Evolutionary conservation across 2,888 invertebrate genomes (phyloP), one percentile per base, ranked within the genome.

Genomic region (Cantharis nigra): DNA sequence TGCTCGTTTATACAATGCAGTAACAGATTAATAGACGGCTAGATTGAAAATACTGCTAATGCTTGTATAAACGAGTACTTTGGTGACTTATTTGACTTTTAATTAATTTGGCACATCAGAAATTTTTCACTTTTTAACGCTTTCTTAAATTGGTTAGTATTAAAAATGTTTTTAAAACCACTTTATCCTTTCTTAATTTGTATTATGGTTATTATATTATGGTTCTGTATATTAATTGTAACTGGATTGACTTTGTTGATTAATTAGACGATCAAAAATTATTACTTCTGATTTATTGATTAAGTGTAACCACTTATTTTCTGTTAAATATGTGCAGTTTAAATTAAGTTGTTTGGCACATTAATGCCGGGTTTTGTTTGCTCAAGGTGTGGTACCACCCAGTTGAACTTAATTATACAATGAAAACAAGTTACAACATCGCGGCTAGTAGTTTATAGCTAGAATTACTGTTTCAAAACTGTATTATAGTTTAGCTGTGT

Each of bases 311-410:
- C 65, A 67, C 23, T 67, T 67, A 67, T 67, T 67, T 67, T 67
- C 65, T 16, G 18, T 20, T 64, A 20, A 23, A 72, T 49, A 49
- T 49, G 49, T 49, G 49, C 49, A 49, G 49, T 71, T 72, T 72
- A 75, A 74, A 81, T 81, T 80, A 81, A 81, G 80, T 80, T 80
- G 79, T 81, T 80, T 72, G 77, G 78, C 78, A 78, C 76, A 80
- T 77, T 80, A 80, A 82, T 82, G 77, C 76, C 67, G 69, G 80
- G 78, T 76, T 78, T 71, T 76, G 77, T 76, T 80, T 70, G 75
- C 70, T 72, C 75, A 65, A 81, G 81, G 82, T 81, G 81, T 80
- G 80, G 80, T 75, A 77, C 75, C 73, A 75, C 79, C 78, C 73
- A 33, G 72, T 75, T 69, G 74, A 75, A 79, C 79, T 80, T 82